A percentile compares a stretch with the other conserved stretches of the same genome.
Evolutionary conservation across 2,888 invertebrate genomes (phyloP).

Genomic region (Girardia tigrina): DNA sequence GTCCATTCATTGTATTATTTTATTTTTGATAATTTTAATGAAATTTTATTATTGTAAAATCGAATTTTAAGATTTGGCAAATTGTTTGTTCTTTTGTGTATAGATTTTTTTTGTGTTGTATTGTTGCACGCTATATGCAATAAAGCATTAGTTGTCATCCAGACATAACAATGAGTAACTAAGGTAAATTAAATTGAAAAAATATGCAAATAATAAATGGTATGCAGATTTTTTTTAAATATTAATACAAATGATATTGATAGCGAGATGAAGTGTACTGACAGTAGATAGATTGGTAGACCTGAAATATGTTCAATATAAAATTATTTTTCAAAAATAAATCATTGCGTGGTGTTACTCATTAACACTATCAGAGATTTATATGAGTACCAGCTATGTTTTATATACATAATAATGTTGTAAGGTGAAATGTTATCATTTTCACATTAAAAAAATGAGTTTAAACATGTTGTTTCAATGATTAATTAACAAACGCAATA

Average conservation of each 20-base stretch:
- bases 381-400: background rate
- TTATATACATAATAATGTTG: background rate
- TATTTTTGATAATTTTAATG: too few species aligned
- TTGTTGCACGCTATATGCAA: background rate
- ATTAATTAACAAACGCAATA: constrained; percentile 9
- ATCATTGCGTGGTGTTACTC: constrained; percentile 23
- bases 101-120: too few species aligned
- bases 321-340: background rate
- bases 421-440: background rate
- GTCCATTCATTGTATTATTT: too few species aligned
- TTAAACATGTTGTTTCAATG: background rate
- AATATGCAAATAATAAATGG: background rate
- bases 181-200: constrained; percentile 21
- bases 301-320: background rate
- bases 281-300: background rate
- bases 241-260: background rate
- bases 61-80: too few species aligned
- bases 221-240: too few species aligned
- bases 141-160: constrained; percentile 19
- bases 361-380: background rate
- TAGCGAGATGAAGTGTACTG: constrained; percentile 9
- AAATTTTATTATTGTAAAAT: too few species aligned
- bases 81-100: too few species aligned
- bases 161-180: constrained; percentile 23
- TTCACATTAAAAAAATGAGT: background rate